Conservation (phyloP, 2,113 vertebrate genomes). For the Festucalex cinctus region DNA sequence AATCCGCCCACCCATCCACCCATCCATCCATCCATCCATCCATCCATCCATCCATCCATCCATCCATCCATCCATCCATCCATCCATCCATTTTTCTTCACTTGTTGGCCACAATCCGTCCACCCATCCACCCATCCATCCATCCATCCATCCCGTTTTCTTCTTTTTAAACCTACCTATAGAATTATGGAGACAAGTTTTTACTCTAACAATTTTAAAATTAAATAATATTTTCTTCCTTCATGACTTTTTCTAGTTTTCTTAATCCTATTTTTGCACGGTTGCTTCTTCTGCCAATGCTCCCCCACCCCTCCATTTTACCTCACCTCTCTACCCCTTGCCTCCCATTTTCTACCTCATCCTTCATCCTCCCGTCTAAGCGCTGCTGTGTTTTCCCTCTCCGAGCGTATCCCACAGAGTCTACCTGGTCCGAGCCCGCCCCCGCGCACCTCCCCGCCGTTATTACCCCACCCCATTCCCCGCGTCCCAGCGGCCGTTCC, state of each 20-base stretch:
- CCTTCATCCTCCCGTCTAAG: slow-evolving; percentile 19
- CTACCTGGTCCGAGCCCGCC: background rate
- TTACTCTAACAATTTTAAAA: background rate
- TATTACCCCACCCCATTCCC: slow-evolving; percentile 71
- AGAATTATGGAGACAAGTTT: too few species aligned
- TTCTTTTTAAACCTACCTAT: too few species aligned
- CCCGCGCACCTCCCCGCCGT: slow-evolving; percentile 74
- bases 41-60: too few species aligned
- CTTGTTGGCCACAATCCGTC: too few species aligned
- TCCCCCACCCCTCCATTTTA: slow-evolving; percentile 12
- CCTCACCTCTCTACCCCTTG: slow-evolving; percentile 75
- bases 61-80: too few species aligned
- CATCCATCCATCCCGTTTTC: too few species aligned
- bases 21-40: too few species aligned
- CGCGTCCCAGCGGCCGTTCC: slow-evolving; percentile 80
- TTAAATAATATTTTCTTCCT: background rate
- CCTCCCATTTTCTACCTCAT: slow-evolving; percentile 62
- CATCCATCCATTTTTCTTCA: too few species aligned
- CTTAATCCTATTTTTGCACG: background rate
- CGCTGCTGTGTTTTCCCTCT: slow-evolving; percentile 17
- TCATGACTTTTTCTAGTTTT: background rate
- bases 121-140: too few species aligned
- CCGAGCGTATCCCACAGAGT: slow-evolving; percentile 20
- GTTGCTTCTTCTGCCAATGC: background rate
- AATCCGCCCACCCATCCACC: too few species aligned